Evolutionary conservation across 2,113 vertebrate species (phyloP), one percentile per base, ranked within the genome.

Genomic region (Peromyscus leucopus): DNA sequence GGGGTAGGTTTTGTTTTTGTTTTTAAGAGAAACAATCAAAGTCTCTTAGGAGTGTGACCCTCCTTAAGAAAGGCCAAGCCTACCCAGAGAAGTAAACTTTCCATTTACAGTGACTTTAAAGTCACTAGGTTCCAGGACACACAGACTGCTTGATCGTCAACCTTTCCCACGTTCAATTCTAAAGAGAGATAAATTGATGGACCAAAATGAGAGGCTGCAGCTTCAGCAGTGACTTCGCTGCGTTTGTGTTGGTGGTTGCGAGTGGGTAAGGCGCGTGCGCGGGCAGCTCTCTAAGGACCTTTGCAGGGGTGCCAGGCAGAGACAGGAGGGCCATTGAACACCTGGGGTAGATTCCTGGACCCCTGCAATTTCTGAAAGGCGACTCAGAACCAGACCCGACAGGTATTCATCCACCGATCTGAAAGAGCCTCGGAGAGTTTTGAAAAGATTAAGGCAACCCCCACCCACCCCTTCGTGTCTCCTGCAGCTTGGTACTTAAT

Each of bases 61-160:
- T 65, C 33, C 61, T 71, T 46, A 13, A 7, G 86, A 89, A 85
- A 87, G 86, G 90, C 79, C 86, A 90, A 51, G 63, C 90, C 59
- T 51, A 55, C n/a, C 59, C 28, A 48, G 31, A 59, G 46, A 78
- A 71, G 24, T 12, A 48, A 22, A 11, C n/a, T 46, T 51, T 8
- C 15, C 1, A 2, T n/a, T 57, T 31, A 0, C 1, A 42, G 36
- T 28, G 82, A 48, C 76, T 91, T 42, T 36, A 76, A 55, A 61
- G 42, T n/a, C 87, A 0, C 83, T 42, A 3, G 63, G 28, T 36
- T 82, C 83, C 24, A 5, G 33, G 61, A 16, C 55, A 28, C 67
- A 31, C 67, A 13, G 5, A 1, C 67, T 31, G 74, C 82, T 24
- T 31, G 67, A 71, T 28, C 3, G 1, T 22, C 78, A 39, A 4